Base-by-base conservation (phyloP, 2,888 invertebrate species). In the Molorchus minor region DNA sequence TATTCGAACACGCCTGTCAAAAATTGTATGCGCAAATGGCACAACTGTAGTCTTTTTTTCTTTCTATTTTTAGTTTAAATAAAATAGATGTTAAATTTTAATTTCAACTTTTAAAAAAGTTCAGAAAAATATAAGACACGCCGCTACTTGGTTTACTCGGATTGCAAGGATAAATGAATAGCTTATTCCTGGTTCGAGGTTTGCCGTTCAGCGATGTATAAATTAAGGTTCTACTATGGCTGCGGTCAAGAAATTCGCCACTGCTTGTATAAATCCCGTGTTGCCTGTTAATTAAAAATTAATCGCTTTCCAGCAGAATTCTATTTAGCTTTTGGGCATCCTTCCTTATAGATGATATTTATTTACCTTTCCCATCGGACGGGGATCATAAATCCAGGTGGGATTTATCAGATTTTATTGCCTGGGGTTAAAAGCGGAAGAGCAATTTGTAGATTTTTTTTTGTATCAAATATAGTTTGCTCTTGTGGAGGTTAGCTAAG, bases 91-190 rank as follows among this genome's bases (percentile, higher is more conserved):
- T n/a, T n/a, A n/a, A n/a, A n/a, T n/a, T n/a, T n/a, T n/a, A n/a
- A n/a, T n/a, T n/a, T n/a, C n/a, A n/a, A n/a, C n/a, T n/a, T n/a
- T n/a, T n/a, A n/a, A n/a, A n/a, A n/a, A n/a, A n/a, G n/a, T n/a
- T n/a, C n/a, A n/a, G n/a, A n/a, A n/a, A n/a, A n/a, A n/a, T n/a
- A n/a, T n/a, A n/a, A n/a, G n/a, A n/a, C n/a, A n/a, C n/a, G n/a
- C n/a, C n/a, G n/a, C n/a, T n/a, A n/a, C n/a, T n/a, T n/a, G n/a
- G n/a, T n/a, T n/a, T n/a, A n/a, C n/a, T n/a, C n/a, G n/a, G n/a
- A n/a, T n/a, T n/a, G n/a, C n/a, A 29, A 5, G 29, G 47, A 56
- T 30, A 56, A 56, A 47, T 40, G 46, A 56, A 56, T 17, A 38
- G 46, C 35, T 56, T 38, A 38, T 40, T 47, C 56, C 40, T 16